Conservation (phyloP, 2,113 vertebrate species). For the Seriola quinqueradiata region DNA sequence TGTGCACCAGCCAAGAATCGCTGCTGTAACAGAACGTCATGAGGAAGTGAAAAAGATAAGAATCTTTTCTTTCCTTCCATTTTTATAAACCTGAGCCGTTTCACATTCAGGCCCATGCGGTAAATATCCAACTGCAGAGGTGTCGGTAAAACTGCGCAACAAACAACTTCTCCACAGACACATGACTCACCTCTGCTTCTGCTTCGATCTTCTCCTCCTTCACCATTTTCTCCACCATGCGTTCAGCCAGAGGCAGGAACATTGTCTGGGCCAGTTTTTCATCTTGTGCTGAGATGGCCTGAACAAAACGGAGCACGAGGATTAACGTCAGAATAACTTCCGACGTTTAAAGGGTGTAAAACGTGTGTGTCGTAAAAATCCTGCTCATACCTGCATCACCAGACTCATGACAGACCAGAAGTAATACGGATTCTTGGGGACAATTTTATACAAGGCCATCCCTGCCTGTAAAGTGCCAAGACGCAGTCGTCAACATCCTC, state of each 20-base stretch:
- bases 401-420: constrained; percentile 99
- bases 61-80: no score
- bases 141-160: no score
- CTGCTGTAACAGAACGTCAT: no score
- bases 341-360: neutral
- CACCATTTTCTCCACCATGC: constrained; percentile 99
- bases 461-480: constrained; percentile 88
- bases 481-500: constrained; percentile 28
- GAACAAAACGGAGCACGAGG: neutral
- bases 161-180: no score
- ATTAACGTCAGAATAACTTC: neutral
- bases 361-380: accelerated
- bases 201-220: constrained; percentile 99
- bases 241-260: constrained; percentile 97
- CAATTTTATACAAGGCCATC: constrained; percentile 99
- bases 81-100: no score
- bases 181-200: constrained; percentile 91
- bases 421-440: constrained; percentile 99
- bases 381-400: constrained; percentile 94
- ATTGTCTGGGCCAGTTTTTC: constrained; percentile 97
- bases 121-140: no score
- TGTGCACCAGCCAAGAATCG: no score
- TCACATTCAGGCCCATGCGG: no score
- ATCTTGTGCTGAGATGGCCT: constrained; percentile 98
- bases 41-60: no score